Evolutionary conservation across 2,113 vertebrate species (phyloP).

Genomic region (Pavo muticus): DNA sequence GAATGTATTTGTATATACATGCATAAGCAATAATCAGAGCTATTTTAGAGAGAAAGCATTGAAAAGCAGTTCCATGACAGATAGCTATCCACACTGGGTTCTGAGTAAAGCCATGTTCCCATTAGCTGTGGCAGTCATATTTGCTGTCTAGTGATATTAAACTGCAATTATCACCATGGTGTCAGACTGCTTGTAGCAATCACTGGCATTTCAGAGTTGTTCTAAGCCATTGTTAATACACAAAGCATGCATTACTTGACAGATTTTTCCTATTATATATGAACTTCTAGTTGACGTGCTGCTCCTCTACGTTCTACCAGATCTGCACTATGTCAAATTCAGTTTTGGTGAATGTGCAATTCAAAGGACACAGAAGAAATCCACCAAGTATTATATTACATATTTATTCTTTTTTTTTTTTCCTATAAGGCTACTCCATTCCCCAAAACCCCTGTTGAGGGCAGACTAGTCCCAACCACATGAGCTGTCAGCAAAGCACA

Average conservation of each 20-base stretch:
- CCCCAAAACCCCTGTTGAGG: neutral
- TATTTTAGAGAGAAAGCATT: neutral
- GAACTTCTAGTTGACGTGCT: neutral
- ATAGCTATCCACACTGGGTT: accelerated
- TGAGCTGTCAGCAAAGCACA: neutral
- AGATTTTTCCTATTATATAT: neutral
- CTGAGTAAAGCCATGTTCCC: neutral
- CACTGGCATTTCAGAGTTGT: slow-evolving; percentile 7
- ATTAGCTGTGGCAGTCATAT: slow-evolving; percentile 14
- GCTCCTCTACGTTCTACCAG: neutral
- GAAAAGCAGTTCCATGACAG: neutral
- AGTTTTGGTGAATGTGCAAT: neutral
- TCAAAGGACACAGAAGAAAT: neutral
- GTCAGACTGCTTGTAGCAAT: slow-evolving; percentile 20
- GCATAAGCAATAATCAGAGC: neutral
- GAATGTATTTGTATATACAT: neutral
- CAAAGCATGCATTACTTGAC: neutral
- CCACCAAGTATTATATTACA: neutral
- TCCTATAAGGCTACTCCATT: neutral
- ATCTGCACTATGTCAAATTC: neutral
- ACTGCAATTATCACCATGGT: slow-evolving; percentile 28
- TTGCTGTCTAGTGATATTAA: slow-evolving; percentile 34
- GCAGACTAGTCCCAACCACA: neutral
- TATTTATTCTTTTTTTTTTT: neutral
- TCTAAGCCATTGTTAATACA: neutral